Conservation (phyloP, 2,797 vertebrate species). For the Bovichtus variegatus region DNA sequence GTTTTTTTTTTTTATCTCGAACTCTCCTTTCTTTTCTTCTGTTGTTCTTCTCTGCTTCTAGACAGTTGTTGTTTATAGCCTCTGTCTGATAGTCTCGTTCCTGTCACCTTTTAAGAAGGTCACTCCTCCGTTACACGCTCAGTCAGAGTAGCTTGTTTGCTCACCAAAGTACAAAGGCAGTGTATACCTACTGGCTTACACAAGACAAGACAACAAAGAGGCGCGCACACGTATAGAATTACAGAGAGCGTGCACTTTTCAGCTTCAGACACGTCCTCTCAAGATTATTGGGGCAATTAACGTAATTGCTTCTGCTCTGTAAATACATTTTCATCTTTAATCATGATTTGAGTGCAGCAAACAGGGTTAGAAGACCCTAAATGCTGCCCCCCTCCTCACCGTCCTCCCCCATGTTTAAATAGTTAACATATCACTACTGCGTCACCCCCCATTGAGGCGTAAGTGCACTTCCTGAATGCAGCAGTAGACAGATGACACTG, state of each 20-base stretch:
- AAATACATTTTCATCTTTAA: neutral
- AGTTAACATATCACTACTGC: conserved; percentile 29
- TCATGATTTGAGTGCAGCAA: neutral
- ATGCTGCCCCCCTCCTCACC: neutral
- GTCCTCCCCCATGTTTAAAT: conserved; percentile 8
- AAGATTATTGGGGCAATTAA: neutral
- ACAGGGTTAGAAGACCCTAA: neutral
- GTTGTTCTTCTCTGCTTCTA: neutral
- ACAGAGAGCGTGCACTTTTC: neutral
- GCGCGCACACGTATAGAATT: neutral
- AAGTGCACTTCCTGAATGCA: conserved; percentile 29
- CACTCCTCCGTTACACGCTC: conserved; percentile 24
- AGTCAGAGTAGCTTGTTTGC: neutral
- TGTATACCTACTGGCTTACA: neutral
- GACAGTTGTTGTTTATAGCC: neutral
- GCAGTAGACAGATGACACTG: conserved; percentile 16
- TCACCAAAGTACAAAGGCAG: neutral
- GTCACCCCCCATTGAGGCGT: conserved; percentile 23
- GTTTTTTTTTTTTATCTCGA: neutral
- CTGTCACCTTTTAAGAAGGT: conserved; percentile 75
- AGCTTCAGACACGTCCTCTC: neutral
- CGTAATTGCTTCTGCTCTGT: neutral
- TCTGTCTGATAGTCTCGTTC: conserved; percentile 23
- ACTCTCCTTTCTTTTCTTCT: neutral
- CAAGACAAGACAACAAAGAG: conserved; percentile 11